Evolutionary conservation across 2,113 vertebrate species (phyloP).

Genomic region (Mirza zaza): DNA sequence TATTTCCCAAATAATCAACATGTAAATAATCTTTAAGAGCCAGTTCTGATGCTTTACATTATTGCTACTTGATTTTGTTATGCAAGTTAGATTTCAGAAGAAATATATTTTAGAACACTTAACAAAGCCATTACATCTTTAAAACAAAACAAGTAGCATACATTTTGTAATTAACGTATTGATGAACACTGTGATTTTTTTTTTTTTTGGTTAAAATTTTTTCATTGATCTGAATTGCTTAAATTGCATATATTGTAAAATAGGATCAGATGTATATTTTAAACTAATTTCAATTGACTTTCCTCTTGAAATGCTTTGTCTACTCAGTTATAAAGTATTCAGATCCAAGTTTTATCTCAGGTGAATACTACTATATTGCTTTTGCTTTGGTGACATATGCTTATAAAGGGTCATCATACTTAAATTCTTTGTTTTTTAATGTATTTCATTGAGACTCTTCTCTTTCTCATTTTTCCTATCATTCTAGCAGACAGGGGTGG

Average conservation of each 20-base stretch:
- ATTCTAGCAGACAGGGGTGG: background rate
- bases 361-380: slow-evolving; percentile 85
- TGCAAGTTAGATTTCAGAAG: slow-evolving; percentile 77
- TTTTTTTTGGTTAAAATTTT: slow-evolving; percentile 80
- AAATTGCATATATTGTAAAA: slow-evolving; percentile 87
- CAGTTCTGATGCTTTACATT: slow-evolving; percentile 82
- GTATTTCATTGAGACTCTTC: slow-evolving; percentile 73
- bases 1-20: slow-evolving; percentile 84
- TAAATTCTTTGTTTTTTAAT: slow-evolving; percentile 70
- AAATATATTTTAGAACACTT: slow-evolving; percentile 83
- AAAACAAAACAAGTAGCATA: slow-evolving; percentile 82
- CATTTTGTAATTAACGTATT: slow-evolving; percentile 86
- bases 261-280: slow-evolving; percentile 87
- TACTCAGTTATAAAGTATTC: slow-evolving; percentile 84
- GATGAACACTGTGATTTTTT: slow-evolving; percentile 85
- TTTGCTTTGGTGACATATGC: slow-evolving; percentile 80
- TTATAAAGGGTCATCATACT: slow-evolving; percentile 79
- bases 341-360: slow-evolving; percentile 89
- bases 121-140: slow-evolving; percentile 83
- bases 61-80: slow-evolving; percentile 81
- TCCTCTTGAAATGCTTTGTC: slow-evolving; percentile 84
- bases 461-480: background rate
- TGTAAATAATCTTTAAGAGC: slow-evolving; percentile 84
- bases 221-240: slow-evolving; percentile 85
- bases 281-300: slow-evolving; percentile 82